Percentiles rank a stretch among this genome's conserved stretches.
These are phyloP conservation scores for Macrotrachela quadricornifera DNA, from an alignment of 1,140 invertebrate genomes.

Conservation along the genomic window DNA sequence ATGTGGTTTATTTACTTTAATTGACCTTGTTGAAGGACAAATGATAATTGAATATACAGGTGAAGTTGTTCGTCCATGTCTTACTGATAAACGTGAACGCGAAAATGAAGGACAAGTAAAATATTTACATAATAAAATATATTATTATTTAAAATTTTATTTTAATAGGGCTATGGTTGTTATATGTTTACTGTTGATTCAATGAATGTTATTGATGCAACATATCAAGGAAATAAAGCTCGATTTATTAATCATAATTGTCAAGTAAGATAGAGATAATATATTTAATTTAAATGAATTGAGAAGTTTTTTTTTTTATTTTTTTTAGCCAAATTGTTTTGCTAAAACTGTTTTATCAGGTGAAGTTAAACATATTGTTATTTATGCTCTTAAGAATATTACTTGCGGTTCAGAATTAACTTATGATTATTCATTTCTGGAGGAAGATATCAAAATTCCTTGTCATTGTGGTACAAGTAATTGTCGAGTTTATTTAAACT, in stretches of 20 bases:
- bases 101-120: conserved; percentile 56
- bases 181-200: conserved; percentile 95
- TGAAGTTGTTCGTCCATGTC: conserved; percentile 58
- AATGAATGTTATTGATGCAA: conserved; percentile 81
- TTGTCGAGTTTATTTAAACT: conserved; percentile 91
- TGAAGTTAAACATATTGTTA: conserved; percentile 83
- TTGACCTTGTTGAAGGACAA: conserved; percentile 77
- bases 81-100: conserved; percentile 73
- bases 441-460: conserved; percentile 87
- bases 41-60: conserved; percentile 95
- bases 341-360: conserved; percentile 77
- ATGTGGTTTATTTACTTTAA: conserved; percentile 68
- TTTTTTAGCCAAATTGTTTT: conserved; percentile 65
- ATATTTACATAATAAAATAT: not conserved
- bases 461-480: conserved; percentile 75
- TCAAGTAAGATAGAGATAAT: conserved; percentile 25
- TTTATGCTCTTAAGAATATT: conserved; percentile 65
- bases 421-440: conserved; percentile 94
- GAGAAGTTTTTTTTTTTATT: too few relatives aligned
- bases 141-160: not conserved
- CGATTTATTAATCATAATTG: conserved; percentile 92
- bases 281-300: too few relatives aligned
- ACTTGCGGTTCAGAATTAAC: conserved; percentile 78
- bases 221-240: conserved; percentile 82
- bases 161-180: conserved; percentile 49